Evolutionary conservation across 2,113 vertebrate genomes (phyloP).

Genomic region (Carollia perspicillata): DNA sequence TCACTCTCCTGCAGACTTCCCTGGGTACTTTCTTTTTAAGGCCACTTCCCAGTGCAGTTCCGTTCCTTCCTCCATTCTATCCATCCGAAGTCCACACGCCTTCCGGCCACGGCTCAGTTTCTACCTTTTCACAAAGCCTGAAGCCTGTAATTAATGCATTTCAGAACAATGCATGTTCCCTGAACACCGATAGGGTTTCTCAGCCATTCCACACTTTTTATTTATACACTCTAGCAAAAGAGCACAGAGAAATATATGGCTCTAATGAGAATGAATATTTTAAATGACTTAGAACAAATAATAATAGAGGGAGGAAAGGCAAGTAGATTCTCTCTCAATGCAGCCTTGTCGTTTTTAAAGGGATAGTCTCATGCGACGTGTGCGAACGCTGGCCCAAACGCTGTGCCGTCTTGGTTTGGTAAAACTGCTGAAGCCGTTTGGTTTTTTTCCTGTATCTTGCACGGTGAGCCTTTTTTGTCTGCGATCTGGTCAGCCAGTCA

Average conservation of each 20-base stretch:
- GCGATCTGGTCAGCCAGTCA: constrained; percentile 50
- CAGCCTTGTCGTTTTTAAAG: background rate
- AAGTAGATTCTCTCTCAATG: background rate
- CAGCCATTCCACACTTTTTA: background rate
- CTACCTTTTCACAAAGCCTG: background rate
- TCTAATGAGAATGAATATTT: background rate
- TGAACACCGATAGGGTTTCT: background rate
- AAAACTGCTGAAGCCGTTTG: background rate
- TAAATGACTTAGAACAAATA: background rate
- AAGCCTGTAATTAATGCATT: background rate
- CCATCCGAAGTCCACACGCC: background rate
- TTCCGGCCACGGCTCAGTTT: background rate
- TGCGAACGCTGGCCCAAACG: background rate
- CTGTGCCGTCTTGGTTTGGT: background rate
- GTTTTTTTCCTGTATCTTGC: constrained; percentile 18
- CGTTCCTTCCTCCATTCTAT: background rate
- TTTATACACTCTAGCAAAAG: background rate
- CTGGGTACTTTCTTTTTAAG: background rate
- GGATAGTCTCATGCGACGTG: background rate
- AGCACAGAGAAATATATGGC: background rate
- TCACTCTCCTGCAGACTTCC: background rate
- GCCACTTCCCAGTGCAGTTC: background rate
- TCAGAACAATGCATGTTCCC: background rate
- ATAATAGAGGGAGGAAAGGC: background rate
- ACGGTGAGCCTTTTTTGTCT: constrained; percentile 13